Evolutionary conservation across 1,140 invertebrate species (phyloP), one percentile per base, ranked within the genome.

Genomic region (Xylocopa sonorina): DNA sequence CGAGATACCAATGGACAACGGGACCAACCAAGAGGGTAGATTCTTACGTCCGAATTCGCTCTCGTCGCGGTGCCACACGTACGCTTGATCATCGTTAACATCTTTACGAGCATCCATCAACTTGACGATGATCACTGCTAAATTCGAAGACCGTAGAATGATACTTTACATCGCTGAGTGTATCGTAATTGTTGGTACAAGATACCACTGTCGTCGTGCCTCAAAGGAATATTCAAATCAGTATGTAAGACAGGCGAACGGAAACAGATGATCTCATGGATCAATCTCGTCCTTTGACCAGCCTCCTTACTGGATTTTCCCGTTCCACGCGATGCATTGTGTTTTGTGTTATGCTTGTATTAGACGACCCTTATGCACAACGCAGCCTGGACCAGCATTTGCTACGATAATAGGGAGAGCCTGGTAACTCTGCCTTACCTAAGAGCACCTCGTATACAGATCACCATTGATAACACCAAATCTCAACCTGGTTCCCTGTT

Each of bases 21-120:
- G 57, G 43, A 50, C 41, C 69, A 83, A 68, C 69, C 76, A 69
- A 78, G 80, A 82, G 53, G 67, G 57, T 27, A 76, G 53, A 21
- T 68, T 48, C 27, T 48, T 73, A 51, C 64, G 53, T 50, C 27
- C 16, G 32, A 4, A 51, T 27, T 57, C 48, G 7, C 53, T 50
- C 12, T 14, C 48, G 27, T 2, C 29, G 46, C 21, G 46, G 32
- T 58, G 41, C 41, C 18, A 50, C 71, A 50, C 71, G 78, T 57
- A 64, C 51, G 5, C 41, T 43, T 71, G 58, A 43, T 58, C 38
- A 57, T 87, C 81, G 88, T 92, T 92, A 91, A 92, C 88, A 89
- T 91, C 90, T 91, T 92, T 91, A 92, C 85, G 90, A 90, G 88
- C n/a, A n/a, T n/a, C n/a, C n/a, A n/a, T n/a, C n/a, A n/a, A n/a